Percentiles rank a stretch among this genome's conserved stretches.
phyloP scores from a whole-genome alignment of 2,888 invertebrate genomes.

The Agonopterix subpropinquella region DNA sequence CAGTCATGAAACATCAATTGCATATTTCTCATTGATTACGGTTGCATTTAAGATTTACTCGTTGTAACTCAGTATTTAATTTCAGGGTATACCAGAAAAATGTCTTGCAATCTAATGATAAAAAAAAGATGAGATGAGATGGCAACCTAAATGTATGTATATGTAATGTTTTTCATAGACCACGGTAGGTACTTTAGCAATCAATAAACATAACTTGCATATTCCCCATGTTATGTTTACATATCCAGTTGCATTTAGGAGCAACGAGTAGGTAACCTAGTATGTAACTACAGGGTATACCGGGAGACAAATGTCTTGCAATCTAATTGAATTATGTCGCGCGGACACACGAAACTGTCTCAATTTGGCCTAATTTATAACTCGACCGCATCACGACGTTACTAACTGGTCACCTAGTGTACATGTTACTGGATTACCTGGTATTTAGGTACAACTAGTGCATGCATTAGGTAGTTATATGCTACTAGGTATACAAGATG shows the following conservation, averaged over 20 bases:
- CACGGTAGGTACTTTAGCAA: too few relatives aligned
- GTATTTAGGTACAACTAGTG: background rate
- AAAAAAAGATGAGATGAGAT: too few relatives aligned
- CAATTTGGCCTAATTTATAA: constrained; percentile 29
- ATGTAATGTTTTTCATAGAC: too few relatives aligned
- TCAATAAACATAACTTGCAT: too few relatives aligned
- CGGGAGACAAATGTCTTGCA: constrained; percentile 34
- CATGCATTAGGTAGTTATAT: background rate
- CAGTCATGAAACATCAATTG: too few relatives aligned
- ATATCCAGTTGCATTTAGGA: background rate
- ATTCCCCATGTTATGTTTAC: too few relatives aligned
- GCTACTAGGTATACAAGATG: background rate
- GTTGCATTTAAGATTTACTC: too few relatives aligned
- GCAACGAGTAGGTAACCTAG: background rate
- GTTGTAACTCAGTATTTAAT: too few relatives aligned
- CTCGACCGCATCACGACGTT: background rate
- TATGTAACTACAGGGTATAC: background rate
- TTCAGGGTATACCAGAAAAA: too few relatives aligned
- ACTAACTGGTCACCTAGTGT: background rate
- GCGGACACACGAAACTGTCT: constrained; percentile 45
- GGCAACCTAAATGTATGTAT: too few relatives aligned
- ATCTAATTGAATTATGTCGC: constrained; percentile 63
- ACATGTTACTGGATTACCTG: background rate
- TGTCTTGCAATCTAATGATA: too few relatives aligned
- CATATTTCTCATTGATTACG: too few relatives aligned